A percentile compares a stretch with the other conserved stretches of the same genome.
phyloP scores from a whole-genome alignment of 1,140 invertebrate species.

The Elymnias hypermnestra region DNA sequence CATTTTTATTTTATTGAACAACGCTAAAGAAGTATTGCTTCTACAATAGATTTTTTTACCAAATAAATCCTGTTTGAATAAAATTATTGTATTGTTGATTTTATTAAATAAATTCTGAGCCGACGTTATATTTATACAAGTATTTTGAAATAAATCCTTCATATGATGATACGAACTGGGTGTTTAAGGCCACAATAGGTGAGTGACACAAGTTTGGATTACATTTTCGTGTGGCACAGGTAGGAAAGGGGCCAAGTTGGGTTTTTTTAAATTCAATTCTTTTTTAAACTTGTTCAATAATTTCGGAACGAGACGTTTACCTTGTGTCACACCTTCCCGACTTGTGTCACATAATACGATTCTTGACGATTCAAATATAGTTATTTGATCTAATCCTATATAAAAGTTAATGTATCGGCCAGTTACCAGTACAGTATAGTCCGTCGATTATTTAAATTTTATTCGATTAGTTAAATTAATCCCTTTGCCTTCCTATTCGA shows the following conservation, averaged over 20 bases:
- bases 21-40: no score
- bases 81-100: constrained; percentile 1
- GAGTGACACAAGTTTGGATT: constrained; percentile 72
- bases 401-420: no score
- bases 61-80: not conserved
- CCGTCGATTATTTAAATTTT: no score
- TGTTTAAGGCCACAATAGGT: constrained; percentile 35
- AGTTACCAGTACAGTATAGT: no score
- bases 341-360: constrained; percentile 64
- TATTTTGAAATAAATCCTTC: constrained; percentile 1
- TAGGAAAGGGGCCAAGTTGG: constrained; percentile 54
- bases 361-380: constrained; percentile 9
- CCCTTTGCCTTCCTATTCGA: no score
- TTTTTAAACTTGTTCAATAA: not conserved
- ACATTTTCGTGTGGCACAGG: constrained; percentile 61
- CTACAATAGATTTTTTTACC: no score
- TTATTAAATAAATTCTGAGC: not conserved
- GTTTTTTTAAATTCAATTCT: not conserved
- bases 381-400: constrained; percentile 2
- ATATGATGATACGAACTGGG: not conserved
- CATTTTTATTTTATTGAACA: no score
- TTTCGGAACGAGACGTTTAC: constrained; percentile 2
- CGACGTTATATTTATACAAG: not conserved
- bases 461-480: no score
- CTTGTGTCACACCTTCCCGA: constrained; percentile 70